phyloP scores from a whole-genome alignment of 2,797 vertebrate species.

The Caiman crocodilus region DNA sequence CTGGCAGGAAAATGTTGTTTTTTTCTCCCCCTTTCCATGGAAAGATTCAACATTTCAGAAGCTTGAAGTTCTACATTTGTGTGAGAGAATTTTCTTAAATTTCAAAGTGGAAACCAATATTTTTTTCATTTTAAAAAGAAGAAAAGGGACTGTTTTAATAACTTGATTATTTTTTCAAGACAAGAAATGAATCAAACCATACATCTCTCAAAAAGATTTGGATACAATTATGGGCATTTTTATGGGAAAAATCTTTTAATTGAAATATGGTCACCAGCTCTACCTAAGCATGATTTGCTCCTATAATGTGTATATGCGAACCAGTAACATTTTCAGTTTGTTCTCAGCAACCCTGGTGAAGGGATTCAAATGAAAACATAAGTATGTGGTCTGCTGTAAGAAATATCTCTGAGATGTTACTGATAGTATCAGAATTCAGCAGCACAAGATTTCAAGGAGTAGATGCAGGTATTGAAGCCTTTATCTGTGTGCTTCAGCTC shows the following conservation, averaged over 20 bases:
- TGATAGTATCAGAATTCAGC: not conserved
- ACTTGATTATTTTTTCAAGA: too few species aligned
- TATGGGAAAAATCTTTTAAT: too few species aligned
- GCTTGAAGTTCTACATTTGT: too few species aligned
- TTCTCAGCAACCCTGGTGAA: not conserved
- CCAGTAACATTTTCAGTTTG: not conserved
- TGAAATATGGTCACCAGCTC: too few species aligned
- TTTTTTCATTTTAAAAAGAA: too few species aligned
- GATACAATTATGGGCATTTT: too few species aligned
- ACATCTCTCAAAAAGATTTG: too few species aligned
- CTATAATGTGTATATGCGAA: not conserved
- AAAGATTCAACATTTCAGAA: not conserved
- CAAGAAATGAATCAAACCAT: too few species aligned
- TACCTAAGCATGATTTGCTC: not conserved
- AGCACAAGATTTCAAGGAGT: not conserved
- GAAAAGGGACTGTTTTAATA: too few species aligned
- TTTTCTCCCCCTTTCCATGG: not conserved
- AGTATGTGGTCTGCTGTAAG: fast-evolving
- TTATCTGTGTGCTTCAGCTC: not conserved
- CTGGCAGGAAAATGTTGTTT: not conserved
- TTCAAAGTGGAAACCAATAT: too few species aligned
- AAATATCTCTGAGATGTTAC: not conserved
- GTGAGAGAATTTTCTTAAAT: too few species aligned
- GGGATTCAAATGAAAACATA: not conserved
- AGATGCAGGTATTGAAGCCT: not conserved